phyloP scores from a whole-genome alignment of 2,888 invertebrate species.

The Mycogona germanica region DNA sequence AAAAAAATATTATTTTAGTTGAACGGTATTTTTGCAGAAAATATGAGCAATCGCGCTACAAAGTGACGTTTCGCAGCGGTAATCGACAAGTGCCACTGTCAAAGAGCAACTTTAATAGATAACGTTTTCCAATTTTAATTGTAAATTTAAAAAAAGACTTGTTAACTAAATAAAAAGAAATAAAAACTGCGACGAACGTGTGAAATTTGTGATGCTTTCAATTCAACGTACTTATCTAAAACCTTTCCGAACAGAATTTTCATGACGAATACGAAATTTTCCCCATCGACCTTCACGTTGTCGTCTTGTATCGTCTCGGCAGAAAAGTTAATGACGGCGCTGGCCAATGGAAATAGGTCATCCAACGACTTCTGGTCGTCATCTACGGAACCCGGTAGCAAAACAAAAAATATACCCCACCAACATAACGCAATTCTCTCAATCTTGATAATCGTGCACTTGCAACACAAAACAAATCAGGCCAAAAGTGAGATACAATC shows the following conservation, averaged over 20 bases:
- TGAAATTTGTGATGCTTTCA: background rate
- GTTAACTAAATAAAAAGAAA: too few relatives aligned
- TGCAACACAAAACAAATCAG: background rate
- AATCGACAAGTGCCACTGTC: too few relatives aligned
- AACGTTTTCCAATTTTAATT: too few relatives aligned
- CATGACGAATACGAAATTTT: background rate
- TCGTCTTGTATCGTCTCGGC: slow-evolving; percentile 5
- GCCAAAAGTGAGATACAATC: background rate
- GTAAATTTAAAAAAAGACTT: too few relatives aligned
- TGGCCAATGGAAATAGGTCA: slow-evolving; percentile 16
- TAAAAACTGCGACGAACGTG: background rate
- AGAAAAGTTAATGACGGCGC: slow-evolving; percentile 15
- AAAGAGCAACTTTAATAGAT: too few relatives aligned
- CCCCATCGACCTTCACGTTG: background rate
- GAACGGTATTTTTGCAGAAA: too few relatives aligned
- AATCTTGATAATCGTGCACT: background rate
- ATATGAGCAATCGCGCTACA: too few relatives aligned
- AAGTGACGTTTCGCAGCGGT: too few relatives aligned
- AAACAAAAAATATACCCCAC: background rate
- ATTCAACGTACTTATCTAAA: slow-evolving; percentile 6
- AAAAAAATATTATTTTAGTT: too few relatives aligned
- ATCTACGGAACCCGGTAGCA: background rate
- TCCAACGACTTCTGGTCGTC: slow-evolving; percentile 1
- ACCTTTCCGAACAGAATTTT: slow-evolving; percentile 11
- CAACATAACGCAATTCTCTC: background rate